Evolutionary conservation across 1,140 invertebrate species (phyloP), one percentile per base, ranked within the genome.

Genomic region (Pogonus chalceus): DNA sequence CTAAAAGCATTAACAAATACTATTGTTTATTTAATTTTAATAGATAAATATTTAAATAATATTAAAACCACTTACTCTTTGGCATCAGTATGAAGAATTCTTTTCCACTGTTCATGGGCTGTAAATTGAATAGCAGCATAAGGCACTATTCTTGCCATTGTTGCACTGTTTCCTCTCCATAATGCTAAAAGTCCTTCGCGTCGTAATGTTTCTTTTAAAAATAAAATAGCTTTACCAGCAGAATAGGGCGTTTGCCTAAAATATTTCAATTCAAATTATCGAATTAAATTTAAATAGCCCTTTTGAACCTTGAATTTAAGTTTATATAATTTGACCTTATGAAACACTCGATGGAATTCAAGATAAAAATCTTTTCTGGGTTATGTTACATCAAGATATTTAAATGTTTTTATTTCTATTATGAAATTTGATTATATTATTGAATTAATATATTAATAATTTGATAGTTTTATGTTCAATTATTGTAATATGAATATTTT

Each of bases 71-170:
- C 75, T 74, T 65, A 84, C 82, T 78, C 76, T 51, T 71, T 73
- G 57, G 73, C 65, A 54, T 82, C 84, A 20, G 90, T 79, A 18
- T 76, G 73, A 0, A 98, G 73, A 2, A 94, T 66, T 55, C 80
- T 77, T 69, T 96, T 96, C 82, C 87, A 98, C 67, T 98, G 93
- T 76, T 98, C 96, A 72, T 98, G 92, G 20, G 94, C 82, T 0
- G 92, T 87, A 69, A 98, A 99, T 72, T 99, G 96, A 54, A 98
- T 90, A 12, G 96, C 90, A 47, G 96, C 93, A 72, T 98, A 97
- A 1, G 96, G 96, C 35, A 98, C 76, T 58, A 99, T 96, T 46
- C 96, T 76, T 0, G 89, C 90, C 92, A 99, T 94, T 0, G 95
- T 98, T 1, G 96, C 96, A 57, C 91, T 93, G 76, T 99, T 99